A percentile compares a stretch with the other conserved stretches of the same genome.
These are phyloP conservation scores for Podarcis siculus DNA, from an alignment of 2,797 vertebrate genomes.

Conservation along the genomic window DNA sequence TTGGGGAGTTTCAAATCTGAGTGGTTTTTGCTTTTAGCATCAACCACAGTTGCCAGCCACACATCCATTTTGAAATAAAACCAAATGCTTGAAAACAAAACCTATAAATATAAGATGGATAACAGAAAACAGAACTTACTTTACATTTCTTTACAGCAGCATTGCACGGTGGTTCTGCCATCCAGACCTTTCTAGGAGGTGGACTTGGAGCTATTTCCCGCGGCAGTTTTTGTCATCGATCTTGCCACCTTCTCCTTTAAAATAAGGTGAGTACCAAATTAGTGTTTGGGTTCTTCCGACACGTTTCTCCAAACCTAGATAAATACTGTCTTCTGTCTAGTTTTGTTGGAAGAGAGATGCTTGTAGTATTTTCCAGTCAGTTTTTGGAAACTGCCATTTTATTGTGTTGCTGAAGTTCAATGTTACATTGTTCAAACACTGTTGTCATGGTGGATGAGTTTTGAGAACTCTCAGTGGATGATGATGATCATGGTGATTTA, in stretches of 20 bases:
- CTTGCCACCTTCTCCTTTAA: conserved; percentile 71
- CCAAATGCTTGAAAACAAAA: background rate
- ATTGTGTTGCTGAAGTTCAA: background rate
- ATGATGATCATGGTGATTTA: no score
- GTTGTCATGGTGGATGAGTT: background rate
- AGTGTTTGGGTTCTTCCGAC: conserved; percentile 14
- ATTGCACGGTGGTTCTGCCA: conserved; percentile 75
- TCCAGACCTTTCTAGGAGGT: conserved; percentile 69
- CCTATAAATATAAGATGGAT: background rate
- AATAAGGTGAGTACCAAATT: conserved; percentile 55
- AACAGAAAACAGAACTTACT: conserved; percentile 69
- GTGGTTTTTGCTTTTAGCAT: background rate
- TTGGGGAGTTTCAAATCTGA: background rate
- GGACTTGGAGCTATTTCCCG: conserved; percentile 72
- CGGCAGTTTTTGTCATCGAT: conserved; percentile 71
- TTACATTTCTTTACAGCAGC: conserved; percentile 75
- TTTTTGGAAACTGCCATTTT: no score
- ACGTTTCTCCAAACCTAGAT: background rate
- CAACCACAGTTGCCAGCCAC: background rate
- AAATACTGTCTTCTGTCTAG: background rate
- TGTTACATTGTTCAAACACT: background rate
- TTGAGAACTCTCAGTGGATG: background rate
- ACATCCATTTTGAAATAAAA: background rate
- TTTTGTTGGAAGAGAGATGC: background rate
- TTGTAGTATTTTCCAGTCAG: no score